Evolutionary conservation across 2,888 invertebrate species (phyloP).

Genomic region (Amblyjoppa proteus): DNA sequence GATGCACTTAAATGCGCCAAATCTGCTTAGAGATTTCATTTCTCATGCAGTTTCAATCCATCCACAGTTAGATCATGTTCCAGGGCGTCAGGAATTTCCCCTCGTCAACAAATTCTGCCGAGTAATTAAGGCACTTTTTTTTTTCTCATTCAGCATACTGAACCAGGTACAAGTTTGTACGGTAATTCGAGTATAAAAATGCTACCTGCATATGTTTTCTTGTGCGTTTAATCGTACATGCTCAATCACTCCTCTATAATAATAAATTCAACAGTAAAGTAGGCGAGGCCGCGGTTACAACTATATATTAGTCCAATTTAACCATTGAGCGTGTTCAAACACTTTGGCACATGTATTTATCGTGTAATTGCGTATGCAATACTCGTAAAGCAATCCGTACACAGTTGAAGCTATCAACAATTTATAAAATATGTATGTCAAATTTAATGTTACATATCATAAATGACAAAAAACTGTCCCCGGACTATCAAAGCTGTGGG

Average conservation of each 20-base stretch:
- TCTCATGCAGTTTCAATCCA: not conserved
- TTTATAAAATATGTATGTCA: not conserved
- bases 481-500: constrained; percentile 1
- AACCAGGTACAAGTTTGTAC: not conserved
- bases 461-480: not conserved
- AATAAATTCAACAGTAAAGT: not conserved
- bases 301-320: not conserved
- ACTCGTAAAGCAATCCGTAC: not conserved
- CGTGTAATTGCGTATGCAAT: not conserved
- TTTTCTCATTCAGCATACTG: not conserved
- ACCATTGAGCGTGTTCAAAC: not conserved
- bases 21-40: not conserved
- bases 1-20: not conserved
- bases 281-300: not conserved
- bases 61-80: not conserved
- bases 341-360: constrained; percentile 13
- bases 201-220: not conserved
- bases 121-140: not conserved
- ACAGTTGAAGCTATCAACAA: not conserved
- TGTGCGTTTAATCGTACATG: not conserved
- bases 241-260: not conserved
- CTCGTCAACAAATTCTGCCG: not conserved
- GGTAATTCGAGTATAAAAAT: not conserved
- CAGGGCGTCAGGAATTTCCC: not conserved
- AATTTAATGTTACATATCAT: not conserved